These are phyloP conservation scores for Ptilonorhynchus violaceus DNA, from an alignment of 2,113 vertebrate species.

Conservation along the genomic window DNA sequence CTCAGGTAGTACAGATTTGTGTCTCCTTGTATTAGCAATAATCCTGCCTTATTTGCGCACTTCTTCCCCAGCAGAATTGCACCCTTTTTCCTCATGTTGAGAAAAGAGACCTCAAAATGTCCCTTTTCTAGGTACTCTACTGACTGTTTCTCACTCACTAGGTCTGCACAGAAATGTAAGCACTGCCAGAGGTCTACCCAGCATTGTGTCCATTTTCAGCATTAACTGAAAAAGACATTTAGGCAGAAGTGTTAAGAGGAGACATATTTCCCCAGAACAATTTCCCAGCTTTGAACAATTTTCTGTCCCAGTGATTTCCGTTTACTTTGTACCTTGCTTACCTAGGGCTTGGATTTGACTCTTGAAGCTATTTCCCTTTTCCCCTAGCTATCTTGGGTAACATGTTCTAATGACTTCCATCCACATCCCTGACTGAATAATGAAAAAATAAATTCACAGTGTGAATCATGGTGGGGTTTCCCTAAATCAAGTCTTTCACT, in stretches of 20 bases:
- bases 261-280: not conserved
- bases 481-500: not conserved
- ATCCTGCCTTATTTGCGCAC: not conserved
- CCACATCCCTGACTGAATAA: not conserved
- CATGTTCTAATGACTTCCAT: not conserved
- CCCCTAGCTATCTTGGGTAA: not conserved
- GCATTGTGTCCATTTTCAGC: not conserved
- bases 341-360: not conserved
- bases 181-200: not conserved
- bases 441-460: not conserved
- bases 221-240: not conserved
- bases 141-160: rapidly evolving
- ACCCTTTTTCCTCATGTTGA: not conserved
- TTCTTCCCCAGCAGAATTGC: not conserved
- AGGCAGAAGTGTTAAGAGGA: not conserved
- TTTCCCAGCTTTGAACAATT: not conserved
- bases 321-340: not conserved
- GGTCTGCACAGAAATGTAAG: not conserved
- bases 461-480: not conserved
- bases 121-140: not conserved
- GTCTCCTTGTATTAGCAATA: not conserved
- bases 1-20: not conserved
- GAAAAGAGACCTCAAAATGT: not conserved
- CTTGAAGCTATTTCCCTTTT: not conserved
- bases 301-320: not conserved